Evolutionary conservation across 2,797 vertebrate genomes (phyloP), one percentile per base, ranked within the genome.

Genomic region (Cetoscarus ocellatus): DNA sequence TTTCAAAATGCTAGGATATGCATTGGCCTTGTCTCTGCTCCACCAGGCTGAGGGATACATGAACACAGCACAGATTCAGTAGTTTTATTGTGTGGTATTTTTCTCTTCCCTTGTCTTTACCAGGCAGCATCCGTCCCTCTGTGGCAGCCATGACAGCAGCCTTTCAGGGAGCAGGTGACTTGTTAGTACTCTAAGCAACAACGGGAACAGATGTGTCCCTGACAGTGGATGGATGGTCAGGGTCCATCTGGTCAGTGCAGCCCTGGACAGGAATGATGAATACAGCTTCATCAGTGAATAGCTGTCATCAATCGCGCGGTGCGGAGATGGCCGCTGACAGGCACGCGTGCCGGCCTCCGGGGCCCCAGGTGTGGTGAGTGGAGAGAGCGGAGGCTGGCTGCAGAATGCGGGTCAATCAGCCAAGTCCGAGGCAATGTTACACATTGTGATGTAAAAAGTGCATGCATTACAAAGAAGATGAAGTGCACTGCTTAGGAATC

Each of bases 281-380:
- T 97, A 99, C 97, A 97, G 97, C 98, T 99, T 99, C 97, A 99
- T 99, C 97, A 96, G 96, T 90, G 97, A 98, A 98, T 98, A 97
- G 96, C 97, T 98, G 97, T 97, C 98, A 99, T 99, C 98, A 99
- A 99, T 99, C 97, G 94, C 96, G 83, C 86, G 93, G 95, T 93
- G 93, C 92, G 94, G 96, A 95, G 91, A 96, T 95, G 95, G 88
- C 94, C 92, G 94, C 95, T 99, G 97, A 99, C 97, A 98, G 97
- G 95, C 96, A 93, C 27, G 14, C 84, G 68, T 93, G 90, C 94
- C 95, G 92, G 95, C 91, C 75, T 50, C 94, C 90, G 91, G 91
- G 78, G 97, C 96, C 96, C 97, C 98, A 99, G 98, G 97, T 98
- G 97, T 95, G 96, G 94, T 81, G 88, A 94, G 93, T 92, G 12